Percentiles rank a stretch among this genome's conserved stretches.
These are phyloP conservation scores for Pica pica DNA, from an alignment of 2,113 vertebrate species.

Conservation along the genomic window DNA sequence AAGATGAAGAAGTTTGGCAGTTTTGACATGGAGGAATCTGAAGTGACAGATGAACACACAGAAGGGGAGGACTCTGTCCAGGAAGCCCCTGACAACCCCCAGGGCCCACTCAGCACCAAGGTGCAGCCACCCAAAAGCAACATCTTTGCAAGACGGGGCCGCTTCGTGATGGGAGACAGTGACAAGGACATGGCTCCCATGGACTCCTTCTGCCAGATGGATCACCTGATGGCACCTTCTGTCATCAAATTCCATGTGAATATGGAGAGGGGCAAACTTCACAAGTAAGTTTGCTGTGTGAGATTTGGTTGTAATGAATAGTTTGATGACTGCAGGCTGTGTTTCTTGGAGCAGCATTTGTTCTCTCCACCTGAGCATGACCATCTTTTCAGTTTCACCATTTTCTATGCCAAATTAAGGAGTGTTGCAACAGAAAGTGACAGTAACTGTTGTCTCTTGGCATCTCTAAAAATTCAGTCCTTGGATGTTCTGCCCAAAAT, in stretches of 20 bases:
- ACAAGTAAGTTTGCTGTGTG: slow-evolving; percentile 48
- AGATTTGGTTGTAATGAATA: neutral
- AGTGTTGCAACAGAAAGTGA: neutral
- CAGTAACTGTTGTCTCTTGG: neutral
- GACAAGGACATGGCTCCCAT: slow-evolving; percentile 75
- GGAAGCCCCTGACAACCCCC: slow-evolving; percentile 69
- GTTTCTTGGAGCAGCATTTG: neutral
- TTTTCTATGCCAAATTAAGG: neutral
- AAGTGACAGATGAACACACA: slow-evolving; percentile 51
- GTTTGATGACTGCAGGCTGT: neutral
- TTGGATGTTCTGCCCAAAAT: neutral
- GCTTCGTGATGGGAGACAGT: slow-evolving; percentile 65
- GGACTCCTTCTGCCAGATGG: slow-evolving; percentile 84
- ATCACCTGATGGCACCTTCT: slow-evolving; percentile 58
- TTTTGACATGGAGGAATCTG: slow-evolving; percentile 66
- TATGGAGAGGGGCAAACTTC: slow-evolving; percentile 71
- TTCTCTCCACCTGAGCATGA: neutral
- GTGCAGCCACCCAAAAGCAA: slow-evolving; percentile 57
- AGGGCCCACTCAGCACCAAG: neutral
- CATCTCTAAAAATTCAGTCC: neutral
- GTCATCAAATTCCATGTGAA: slow-evolving; percentile 77
- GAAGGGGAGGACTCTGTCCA: slow-evolving; percentile 64
- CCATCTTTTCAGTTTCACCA: neutral
- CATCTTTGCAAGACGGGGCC: slow-evolving; percentile 56
- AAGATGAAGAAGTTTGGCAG: slow-evolving; percentile 80